phyloP scores from a whole-genome alignment of 2,888 invertebrate genomes.

The Pristionchus arcanus region DNA sequence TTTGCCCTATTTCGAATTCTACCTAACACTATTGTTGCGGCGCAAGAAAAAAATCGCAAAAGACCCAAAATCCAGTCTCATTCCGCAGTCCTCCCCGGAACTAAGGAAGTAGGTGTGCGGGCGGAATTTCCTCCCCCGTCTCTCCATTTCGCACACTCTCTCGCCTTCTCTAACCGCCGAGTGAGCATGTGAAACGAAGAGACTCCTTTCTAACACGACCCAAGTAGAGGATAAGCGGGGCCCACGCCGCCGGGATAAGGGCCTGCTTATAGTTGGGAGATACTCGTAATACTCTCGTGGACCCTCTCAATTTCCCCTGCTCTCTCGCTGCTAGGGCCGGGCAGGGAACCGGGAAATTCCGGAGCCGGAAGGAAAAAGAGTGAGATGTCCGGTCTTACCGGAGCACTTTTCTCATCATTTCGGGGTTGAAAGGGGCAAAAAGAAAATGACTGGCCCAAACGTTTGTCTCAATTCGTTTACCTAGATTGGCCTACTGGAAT shows the following conservation, averaged over 20 bases:
- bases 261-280: not conserved
- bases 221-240: too few relatives aligned
- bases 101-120: not conserved
- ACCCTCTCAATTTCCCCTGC: not conserved
- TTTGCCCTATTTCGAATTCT: too few relatives aligned
- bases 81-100: not conserved
- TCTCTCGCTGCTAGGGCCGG: not conserved
- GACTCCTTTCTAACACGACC: not conserved
- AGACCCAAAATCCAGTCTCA: not conserved
- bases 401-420: constrained; percentile 24
- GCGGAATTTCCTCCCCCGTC: not conserved
- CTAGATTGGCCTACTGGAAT: not conserved
- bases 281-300: not conserved
- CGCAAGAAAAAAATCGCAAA: not conserved
- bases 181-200: not conserved
- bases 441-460: constrained; percentile 1
- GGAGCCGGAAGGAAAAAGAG: not conserved
- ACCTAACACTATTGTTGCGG: not conserved
- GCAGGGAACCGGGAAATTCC: not conserved
- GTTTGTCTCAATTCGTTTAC: not conserved
- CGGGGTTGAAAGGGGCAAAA: not conserved
- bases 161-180: not conserved
- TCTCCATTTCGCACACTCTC: not conserved
- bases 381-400: not conserved
- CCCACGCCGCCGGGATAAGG: not conserved